Percentiles rank a stretch among this genome's conserved stretches.
These are phyloP conservation scores for Mactromeris polynyma DNA, from an alignment of 2,888 invertebrate species.

Conservation along the genomic window DNA sequence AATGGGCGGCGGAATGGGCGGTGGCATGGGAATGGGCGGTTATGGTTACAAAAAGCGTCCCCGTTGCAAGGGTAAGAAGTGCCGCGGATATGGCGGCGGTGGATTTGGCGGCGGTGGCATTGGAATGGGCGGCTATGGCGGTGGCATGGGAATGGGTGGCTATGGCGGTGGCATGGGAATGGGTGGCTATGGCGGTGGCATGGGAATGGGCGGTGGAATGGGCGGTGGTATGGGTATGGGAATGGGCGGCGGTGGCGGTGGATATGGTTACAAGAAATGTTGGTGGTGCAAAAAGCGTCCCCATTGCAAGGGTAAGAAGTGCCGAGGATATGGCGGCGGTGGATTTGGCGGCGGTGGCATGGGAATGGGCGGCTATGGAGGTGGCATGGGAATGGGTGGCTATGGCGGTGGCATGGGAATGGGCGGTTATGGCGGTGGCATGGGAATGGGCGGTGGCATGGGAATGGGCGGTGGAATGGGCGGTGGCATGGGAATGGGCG, in stretches of 20 bases:
- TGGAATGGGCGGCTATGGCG: not conserved
- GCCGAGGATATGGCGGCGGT: not conserved
- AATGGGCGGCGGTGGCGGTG: not conserved
- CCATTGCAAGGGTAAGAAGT: constrained; percentile 35
- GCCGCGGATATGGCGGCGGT: not conserved
- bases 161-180: not conserved
- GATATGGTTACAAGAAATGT: too few species aligned
- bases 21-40: not conserved
- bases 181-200: not conserved
- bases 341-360: not conserved
- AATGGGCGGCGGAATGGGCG: not conserved
- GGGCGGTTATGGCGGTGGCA: not conserved
- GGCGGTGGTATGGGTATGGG: not conserved
- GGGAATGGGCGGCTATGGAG: not conserved
- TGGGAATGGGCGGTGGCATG: not conserved
- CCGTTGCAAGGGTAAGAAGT: not conserved
- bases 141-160: not conserved
- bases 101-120: not conserved
- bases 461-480: not conserved
- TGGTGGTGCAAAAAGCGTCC: constrained; percentile 90
- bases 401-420: not conserved
- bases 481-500: not conserved
- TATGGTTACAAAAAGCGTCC: not conserved
- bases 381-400: too few species aligned
- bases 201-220: not conserved